phyloP scores from a whole-genome alignment of 2,888 invertebrate genomes.

The Isoperla grammatica region DNA sequence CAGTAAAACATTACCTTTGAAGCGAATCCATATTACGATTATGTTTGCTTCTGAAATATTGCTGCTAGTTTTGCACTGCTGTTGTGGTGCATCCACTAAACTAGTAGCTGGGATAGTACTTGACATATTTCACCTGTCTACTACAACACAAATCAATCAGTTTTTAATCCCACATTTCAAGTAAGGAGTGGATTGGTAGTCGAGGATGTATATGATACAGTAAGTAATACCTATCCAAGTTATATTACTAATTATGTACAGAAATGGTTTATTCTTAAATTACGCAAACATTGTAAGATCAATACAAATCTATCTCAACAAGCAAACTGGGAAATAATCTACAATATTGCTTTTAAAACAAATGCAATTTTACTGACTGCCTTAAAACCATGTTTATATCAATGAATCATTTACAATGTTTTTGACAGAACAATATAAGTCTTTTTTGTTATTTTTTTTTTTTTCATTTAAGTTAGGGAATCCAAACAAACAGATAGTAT shows the following conservation, averaged over 20 bases:
- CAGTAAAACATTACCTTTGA: too few species aligned
- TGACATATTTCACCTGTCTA: too few species aligned
- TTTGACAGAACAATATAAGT: constrained; percentile 1
- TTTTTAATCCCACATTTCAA: too few species aligned
- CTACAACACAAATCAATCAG: too few species aligned
- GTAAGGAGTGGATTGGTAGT: neutral
- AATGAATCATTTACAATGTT: constrained; percentile 9
- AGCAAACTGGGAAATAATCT: constrained; percentile 47
- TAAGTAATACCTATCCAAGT: constrained; percentile 31
- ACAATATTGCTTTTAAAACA: constrained; percentile 40
- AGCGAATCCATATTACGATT: too few species aligned
- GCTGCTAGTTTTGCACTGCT: too few species aligned
- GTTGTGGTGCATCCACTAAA: too few species aligned
- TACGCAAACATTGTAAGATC: constrained; percentile 48
- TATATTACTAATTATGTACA: constrained; percentile 41
- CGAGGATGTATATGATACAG: neutral
- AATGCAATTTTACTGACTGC: constrained; percentile 30
- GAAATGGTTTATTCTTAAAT: constrained; percentile 49
- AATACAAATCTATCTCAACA: constrained; percentile 49
- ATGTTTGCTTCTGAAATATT: too few species aligned
- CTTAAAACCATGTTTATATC: constrained; percentile 15
- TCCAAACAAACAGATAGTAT: constrained; percentile 8
- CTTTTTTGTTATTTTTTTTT: constrained; percentile 12
- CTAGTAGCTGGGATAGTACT: too few species aligned
- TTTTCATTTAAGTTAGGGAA: constrained; percentile 11